phyloP scores from a whole-genome alignment of 92 coral and sea anemone genomes.

The Pocillopora grandis region DNA sequence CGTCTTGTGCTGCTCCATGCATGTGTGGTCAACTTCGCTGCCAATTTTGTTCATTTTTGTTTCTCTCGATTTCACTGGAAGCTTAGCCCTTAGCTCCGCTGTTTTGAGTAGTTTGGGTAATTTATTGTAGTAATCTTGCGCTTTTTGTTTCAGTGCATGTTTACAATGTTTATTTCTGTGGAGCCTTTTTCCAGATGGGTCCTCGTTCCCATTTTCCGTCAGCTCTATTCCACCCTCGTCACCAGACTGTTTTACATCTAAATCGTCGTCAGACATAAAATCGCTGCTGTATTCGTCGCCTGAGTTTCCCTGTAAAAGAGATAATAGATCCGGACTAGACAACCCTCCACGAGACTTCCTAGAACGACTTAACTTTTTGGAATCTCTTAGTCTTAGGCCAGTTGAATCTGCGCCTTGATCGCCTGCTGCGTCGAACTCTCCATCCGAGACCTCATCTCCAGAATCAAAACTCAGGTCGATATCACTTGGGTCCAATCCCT shows the following conservation, averaged over 20 bases:
- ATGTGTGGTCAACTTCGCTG: slow-evolving; percentile 47
- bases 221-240: not conserved
- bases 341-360: not conserved
- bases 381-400: not conserved
- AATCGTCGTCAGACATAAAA: slow-evolving; percentile 14
- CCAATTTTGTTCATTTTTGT: not conserved
- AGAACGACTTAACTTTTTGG: not conserved
- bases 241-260: not conserved
- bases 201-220: not conserved
- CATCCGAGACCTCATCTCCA: slow-evolving; percentile 32
- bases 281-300: slow-evolving; percentile 28
- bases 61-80: slow-evolving; percentile 31
- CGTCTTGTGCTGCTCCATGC: slow-evolving; percentile 67
- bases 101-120: slow-evolving; percentile 75
- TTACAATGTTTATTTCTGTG: slow-evolving; percentile 62
- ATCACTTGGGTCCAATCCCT: slow-evolving; percentile 67
- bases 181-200: slow-evolving; percentile 1
- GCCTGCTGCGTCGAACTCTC: not conserved
- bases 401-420: not conserved
- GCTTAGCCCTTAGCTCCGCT: slow-evolving; percentile 71
- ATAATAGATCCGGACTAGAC: slow-evolving; percentile 17
- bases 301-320: slow-evolving; percentile 17
- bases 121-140: slow-evolving; percentile 68
- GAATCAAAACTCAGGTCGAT: slow-evolving; percentile 56
- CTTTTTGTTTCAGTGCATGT: slow-evolving; percentile 55